phyloP scores from a whole-genome alignment of 2,888 invertebrate species.

The Bimastos eiseni region DNA sequence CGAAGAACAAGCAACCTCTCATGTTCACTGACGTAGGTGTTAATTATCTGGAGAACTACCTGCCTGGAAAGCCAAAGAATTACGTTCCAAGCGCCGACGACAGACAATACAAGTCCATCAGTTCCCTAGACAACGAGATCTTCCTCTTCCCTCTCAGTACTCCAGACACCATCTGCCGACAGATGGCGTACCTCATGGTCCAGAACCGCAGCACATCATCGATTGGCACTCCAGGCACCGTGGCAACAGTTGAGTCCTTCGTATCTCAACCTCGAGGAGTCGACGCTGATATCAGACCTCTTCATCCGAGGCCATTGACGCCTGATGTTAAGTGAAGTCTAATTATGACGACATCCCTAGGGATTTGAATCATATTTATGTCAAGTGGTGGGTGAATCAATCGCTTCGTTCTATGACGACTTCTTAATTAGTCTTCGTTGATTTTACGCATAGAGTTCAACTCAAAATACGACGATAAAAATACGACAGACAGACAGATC shows the following conservation, averaged over 20 bases:
- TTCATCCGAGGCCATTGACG: no score
- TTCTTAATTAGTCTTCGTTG: no score
- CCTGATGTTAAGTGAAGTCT: no score
- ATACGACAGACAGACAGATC: no score
- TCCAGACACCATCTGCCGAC: not conserved
- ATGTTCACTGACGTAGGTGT: conserved; percentile 15
- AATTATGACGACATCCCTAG: no score
- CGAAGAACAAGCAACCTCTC: not conserved
- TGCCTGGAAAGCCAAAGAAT: conserved; percentile 7
- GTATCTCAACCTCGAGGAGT: no score
- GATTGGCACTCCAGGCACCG: no score
- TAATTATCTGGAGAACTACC: conserved; percentile 2
- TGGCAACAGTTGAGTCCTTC: not conserved
- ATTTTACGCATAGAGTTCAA: no score
- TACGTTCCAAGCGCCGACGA: not conserved
- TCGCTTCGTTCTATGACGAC: no score
- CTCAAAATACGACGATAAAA: no score
- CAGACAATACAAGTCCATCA: conserved; percentile 48
- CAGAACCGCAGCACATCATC: not conserved
- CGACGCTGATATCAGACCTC: not conserved
- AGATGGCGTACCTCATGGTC: not conserved
- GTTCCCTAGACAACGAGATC: conserved; percentile 53
- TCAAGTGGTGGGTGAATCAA: no score
- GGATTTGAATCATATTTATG: no score
- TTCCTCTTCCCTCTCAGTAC: conserved; percentile 50